Percentiles rank a stretch among this genome's conserved stretches.
These are phyloP conservation scores for Sipunculus nudus DNA, from an alignment of 2,888 invertebrate species.

Conservation along the genomic window DNA sequence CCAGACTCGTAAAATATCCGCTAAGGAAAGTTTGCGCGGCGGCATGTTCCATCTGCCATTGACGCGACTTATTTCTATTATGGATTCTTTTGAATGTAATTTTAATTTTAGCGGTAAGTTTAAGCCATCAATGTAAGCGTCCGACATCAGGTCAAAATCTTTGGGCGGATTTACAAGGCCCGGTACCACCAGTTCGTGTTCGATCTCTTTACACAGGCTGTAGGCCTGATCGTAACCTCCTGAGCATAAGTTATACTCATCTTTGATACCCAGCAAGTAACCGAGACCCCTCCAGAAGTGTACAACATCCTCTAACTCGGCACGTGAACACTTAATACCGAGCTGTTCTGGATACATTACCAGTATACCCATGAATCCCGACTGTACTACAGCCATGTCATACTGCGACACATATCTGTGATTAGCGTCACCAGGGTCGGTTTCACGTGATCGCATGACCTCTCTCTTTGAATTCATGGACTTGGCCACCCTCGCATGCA, in stretches of 20 bases:
- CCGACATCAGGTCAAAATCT: constrained; percentile 49
- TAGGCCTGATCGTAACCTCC: constrained; percentile 42
- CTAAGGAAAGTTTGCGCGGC: neutral
- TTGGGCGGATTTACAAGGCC: constrained; percentile 45
- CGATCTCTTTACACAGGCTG: constrained; percentile 50
- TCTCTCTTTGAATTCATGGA: constrained; percentile 48
- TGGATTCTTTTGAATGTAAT: constrained; percentile 37
- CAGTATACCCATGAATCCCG: constrained; percentile 84
- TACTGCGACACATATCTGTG: constrained; percentile 75
- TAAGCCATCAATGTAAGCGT: constrained; percentile 49
- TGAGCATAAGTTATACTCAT: constrained; percentile 66
- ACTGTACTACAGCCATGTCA: constrained; percentile 86
- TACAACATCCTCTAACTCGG: constrained; percentile 79
- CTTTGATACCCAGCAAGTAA: constrained; percentile 82
- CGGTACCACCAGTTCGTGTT: constrained; percentile 44
- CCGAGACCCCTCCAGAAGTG: constrained; percentile 89
- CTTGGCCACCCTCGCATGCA: constrained; percentile 70
- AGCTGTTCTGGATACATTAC: constrained; percentile 73
- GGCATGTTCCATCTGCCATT: constrained; percentile 17
- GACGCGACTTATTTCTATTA: constrained; percentile 35
- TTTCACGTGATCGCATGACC: too few species aligned
- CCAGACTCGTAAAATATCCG: neutral
- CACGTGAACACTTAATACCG: constrained; percentile 73
- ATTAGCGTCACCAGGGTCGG: too few species aligned
- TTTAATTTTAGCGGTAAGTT: constrained; percentile 27